Evolutionary conservation across 2,888 invertebrate species (phyloP).

Genomic region (Lasioglossum oenotherae): DNA sequence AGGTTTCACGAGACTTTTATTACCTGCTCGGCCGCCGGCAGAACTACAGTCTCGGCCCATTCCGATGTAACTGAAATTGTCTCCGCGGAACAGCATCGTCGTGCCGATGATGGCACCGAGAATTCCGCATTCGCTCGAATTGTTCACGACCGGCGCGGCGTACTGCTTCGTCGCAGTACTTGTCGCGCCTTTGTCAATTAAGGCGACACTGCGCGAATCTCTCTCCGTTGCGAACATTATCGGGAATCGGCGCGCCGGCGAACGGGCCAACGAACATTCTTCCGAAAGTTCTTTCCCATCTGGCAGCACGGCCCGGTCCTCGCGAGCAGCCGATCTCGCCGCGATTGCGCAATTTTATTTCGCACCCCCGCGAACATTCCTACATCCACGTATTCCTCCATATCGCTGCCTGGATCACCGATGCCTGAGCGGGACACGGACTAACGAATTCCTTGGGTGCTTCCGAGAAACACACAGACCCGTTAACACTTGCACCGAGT

Average conservation of each 20-base stretch:
- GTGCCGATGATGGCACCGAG: conserved; percentile 10
- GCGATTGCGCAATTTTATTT: conserved; percentile 54
- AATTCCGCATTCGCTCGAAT: conserved; percentile 37
- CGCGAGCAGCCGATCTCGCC: background rate
- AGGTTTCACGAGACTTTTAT: conserved; percentile 61
- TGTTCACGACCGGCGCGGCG: background rate
- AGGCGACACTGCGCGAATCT: background rate
- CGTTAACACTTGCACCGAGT: conserved; percentile 3
- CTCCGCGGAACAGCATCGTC: conserved; percentile 11
- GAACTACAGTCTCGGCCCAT: background rate
- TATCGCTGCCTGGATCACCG: background rate
- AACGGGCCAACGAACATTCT: conserved; percentile 32
- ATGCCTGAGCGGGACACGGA: background rate
- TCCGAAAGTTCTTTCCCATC: conserved; percentile 29
- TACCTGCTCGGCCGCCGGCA: conserved; percentile 19
- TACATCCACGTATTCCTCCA: background rate
- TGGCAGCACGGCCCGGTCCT: background rate
- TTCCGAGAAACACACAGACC: conserved; percentile 1
- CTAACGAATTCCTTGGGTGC: conserved; percentile 41
- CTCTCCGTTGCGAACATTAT: conserved; percentile 26
- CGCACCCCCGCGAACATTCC: conserved; percentile 31
- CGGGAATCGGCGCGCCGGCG: conserved; percentile 35
- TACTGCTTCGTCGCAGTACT: background rate
- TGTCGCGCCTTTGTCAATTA: conserved; percentile 39
- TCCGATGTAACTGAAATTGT: conserved; percentile 38